Evolutionary conservation across 2,888 invertebrate genomes (phyloP), one percentile per base, ranked within the genome.

Genomic region (Nineta flava): DNA sequence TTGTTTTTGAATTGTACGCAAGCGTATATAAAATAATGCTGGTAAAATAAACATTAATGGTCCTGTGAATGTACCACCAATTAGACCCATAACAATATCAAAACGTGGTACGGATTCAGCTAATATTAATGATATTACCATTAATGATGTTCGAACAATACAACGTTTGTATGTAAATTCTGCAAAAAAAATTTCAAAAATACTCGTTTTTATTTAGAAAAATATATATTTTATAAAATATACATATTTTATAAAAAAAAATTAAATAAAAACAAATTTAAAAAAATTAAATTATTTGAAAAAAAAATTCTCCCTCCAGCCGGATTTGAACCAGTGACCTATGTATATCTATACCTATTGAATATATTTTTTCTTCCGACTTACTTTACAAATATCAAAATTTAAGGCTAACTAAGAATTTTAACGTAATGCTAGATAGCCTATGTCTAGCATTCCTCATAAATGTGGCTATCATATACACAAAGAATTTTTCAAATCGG

Each of bases 1-100:
- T 35, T 42, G 48, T 47, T 41, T 41, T 35, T 19, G 43, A 50
- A 49, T 13, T 5, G 5, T 7, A 13, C n/a, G 15, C 12, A 38
- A 13, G 5, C 38, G n/a, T 41, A 82, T 68, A 63, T 90, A 91
- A 59, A 92, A 79, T 41, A 91, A 57, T 0, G 91, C 86, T 0
- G 92, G 92, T 51, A 87, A 75, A 52, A 93, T 76, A 56, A 91
- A 92, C 58, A 90, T 83, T 10, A 91, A 66, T 0, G 91, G 85
- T 0, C 88, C 87, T 0, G 83, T 84, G 4, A 92, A 71, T 0
- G 87, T 83, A 4, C 88, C 90, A 1, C 93, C 92, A 9, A 92
- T 79, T 1, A 92, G 68, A 2, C 87, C 81, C 81, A 92, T 84
- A 10, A 92, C 83, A 16, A 88, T 70, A 58, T 91, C 90, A 61